Conservation (phyloP, 2,888 invertebrate species). For the Spisula subtruncata region DNA sequence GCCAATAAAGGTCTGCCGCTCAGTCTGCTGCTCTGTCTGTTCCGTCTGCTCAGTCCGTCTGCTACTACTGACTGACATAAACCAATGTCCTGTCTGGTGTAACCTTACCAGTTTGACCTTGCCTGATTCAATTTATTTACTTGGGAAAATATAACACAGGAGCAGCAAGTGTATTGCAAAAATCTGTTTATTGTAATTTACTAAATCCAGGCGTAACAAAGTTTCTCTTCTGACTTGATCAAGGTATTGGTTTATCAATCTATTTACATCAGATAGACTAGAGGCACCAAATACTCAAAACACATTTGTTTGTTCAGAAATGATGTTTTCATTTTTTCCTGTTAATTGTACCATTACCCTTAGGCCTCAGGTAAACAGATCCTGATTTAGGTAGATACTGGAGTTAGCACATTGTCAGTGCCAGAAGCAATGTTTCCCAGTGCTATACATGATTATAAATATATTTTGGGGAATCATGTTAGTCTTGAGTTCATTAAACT, state of each 20-base stretch:
- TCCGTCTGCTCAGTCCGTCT: not conserved
- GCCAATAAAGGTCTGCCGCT: constrained; percentile 9
- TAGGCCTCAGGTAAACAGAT: constrained; percentile 14
- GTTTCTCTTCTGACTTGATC: not conserved
- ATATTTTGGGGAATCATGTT: not conserved
- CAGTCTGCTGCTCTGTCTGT: not conserved
- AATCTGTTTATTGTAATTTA: constrained; percentile 3
- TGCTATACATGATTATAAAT: not conserved
- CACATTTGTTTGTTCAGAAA: constrained; percentile 41
- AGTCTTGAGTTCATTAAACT: no score
- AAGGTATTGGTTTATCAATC: constrained; percentile 12
- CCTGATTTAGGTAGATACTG: not conserved
- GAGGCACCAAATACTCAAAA: constrained; percentile 46
- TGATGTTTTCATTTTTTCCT: constrained; percentile 42
- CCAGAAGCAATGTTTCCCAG: not conserved
- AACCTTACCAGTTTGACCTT: constrained; percentile 1
- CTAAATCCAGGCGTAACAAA: constrained; percentile 28
- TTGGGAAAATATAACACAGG: not conserved
- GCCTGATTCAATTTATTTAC: constrained; percentile 12
- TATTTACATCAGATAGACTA: constrained; percentile 16
- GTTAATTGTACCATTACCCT: constrained; percentile 44
- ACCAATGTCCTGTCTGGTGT: constrained; percentile 23
- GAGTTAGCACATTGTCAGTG: constrained; percentile 12
- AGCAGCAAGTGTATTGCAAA: not conserved
- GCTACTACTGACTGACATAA: not conserved